phyloP scores from a whole-genome alignment of 2,797 vertebrate species.

The Sus cebifrons region DNA sequence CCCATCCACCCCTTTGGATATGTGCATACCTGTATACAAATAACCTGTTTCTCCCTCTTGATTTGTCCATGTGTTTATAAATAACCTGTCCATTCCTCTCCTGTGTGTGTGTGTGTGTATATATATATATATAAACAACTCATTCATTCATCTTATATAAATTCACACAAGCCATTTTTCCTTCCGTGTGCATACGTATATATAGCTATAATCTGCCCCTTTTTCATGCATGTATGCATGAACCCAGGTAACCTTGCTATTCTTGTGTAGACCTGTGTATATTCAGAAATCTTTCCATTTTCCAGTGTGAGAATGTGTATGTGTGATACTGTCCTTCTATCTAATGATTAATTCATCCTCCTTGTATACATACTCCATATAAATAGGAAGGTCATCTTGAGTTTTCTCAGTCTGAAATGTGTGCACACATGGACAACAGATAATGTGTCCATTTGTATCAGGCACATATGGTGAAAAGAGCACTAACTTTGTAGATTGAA shows the following conservation, averaged over 20 bases:
- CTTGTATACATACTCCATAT: background rate
- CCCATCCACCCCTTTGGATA: background rate
- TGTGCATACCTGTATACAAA: slow-evolving; percentile 41
- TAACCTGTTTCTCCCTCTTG: slow-evolving; percentile 48
- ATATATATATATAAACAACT: background rate
- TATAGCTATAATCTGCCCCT: slow-evolving; percentile 40
- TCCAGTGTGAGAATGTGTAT: background rate
- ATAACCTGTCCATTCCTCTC: background rate
- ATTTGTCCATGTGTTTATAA: slow-evolving; percentile 61
- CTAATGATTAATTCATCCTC: slow-evolving; percentile 52
- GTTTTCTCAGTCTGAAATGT: slow-evolving; percentile 67
- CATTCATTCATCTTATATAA: slow-evolving; percentile 66
- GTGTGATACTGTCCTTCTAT: slow-evolving; percentile 10
- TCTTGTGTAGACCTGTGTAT: slow-evolving; percentile 49
- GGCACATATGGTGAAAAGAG: slow-evolving; percentile 23
- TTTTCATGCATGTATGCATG: slow-evolving; percentile 58
- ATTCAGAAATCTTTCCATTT: slow-evolving; percentile 59
- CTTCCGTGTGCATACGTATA: background rate
- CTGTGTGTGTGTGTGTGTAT: slow-evolving; percentile 50
- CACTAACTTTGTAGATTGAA: slow-evolving; percentile 58
- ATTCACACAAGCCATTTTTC: slow-evolving; percentile 45
- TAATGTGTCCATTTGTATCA: slow-evolving; percentile 55
- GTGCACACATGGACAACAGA: slow-evolving; percentile 31
- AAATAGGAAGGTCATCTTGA: slow-evolving; percentile 71
- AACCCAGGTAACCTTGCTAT: slow-evolving; percentile 67